These are phyloP conservation scores for Coregonus clupeaformis DNA, from an alignment of 2,113 vertebrate genomes.

Conservation along the genomic window DNA sequence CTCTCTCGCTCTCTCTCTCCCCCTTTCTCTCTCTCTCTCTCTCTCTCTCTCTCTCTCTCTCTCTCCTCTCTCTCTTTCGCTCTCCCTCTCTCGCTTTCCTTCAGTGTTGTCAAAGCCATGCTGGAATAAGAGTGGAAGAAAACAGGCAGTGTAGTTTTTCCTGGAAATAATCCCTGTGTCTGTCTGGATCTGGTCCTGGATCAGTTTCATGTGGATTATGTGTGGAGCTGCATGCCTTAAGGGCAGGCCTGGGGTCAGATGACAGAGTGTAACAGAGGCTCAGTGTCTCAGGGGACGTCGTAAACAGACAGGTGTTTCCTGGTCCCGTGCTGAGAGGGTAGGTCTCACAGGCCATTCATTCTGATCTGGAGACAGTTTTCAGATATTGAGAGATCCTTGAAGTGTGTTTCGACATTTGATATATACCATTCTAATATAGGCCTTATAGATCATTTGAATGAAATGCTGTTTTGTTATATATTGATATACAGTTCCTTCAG, in stretches of 20 bases:
- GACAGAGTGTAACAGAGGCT: background rate
- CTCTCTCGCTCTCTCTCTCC: too few species aligned
- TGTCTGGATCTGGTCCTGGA: background rate
- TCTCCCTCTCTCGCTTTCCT: constrained; percentile 12
- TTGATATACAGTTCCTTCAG: too few species aligned
- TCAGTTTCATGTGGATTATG: background rate
- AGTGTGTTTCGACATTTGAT: too few species aligned
- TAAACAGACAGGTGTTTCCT: background rate
- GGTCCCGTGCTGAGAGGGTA: background rate
- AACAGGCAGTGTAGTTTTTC: constrained; percentile 46
- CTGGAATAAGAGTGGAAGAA: constrained; percentile 57
- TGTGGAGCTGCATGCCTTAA: background rate
- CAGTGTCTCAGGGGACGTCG: background rate
- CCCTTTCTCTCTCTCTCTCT: too few species aligned
- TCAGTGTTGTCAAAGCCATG: too few species aligned
- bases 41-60: too few species aligned
- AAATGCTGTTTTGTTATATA: too few species aligned
- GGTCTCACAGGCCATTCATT: background rate
- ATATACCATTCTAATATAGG: too few species aligned
- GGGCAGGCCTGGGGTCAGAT: background rate
- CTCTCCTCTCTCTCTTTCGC: constrained; percentile 18
- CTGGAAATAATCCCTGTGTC: constrained; percentile 42
- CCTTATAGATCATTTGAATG: too few species aligned
- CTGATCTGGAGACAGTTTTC: background rate
- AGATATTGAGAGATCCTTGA: too few species aligned